Evolutionary conservation across 2,113 vertebrate genomes (phyloP).

Genomic region (Paradisaea rubra): DNA sequence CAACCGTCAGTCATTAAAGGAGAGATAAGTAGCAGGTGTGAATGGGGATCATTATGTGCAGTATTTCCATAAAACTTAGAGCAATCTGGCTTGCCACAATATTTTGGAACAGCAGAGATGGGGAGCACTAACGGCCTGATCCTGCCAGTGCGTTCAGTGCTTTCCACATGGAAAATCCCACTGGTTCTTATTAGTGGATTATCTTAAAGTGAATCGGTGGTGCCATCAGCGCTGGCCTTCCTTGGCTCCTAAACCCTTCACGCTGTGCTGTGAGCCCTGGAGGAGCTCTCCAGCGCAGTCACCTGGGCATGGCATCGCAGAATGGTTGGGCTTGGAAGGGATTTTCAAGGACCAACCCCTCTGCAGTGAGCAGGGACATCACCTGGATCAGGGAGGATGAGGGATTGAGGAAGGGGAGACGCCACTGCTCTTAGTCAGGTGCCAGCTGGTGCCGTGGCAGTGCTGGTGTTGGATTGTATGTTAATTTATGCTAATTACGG

Average conservation of each 20-base stretch:
- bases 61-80: background rate
- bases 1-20: background rate
- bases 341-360: background rate
- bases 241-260: background rate
- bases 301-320: rapidly evolving
- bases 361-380: background rate
- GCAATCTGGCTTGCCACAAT: background rate
- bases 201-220: rapidly evolving
- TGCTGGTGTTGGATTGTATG: background rate
- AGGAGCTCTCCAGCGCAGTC: background rate
- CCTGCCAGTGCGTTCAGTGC: background rate
- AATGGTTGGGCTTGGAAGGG: rapidly evolving
- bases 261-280: background rate
- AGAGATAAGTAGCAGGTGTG: background rate
- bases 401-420: background rate
- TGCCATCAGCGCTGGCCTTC: background rate
- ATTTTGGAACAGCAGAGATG: background rate
- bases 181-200: rapidly evolving
- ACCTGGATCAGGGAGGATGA: background rate
- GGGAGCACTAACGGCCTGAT: background rate
- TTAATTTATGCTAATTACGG: background rate
- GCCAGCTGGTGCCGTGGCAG: background rate
- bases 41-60: background rate
- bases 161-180: background rate
- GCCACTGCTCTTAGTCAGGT: background rate